A percentile compares a stretch with the other conserved stretches of the same genome.
These are phyloP conservation scores for Patella ulyssiponensis DNA, from an alignment of 2,888 invertebrate genomes.

Conservation along the genomic window DNA sequence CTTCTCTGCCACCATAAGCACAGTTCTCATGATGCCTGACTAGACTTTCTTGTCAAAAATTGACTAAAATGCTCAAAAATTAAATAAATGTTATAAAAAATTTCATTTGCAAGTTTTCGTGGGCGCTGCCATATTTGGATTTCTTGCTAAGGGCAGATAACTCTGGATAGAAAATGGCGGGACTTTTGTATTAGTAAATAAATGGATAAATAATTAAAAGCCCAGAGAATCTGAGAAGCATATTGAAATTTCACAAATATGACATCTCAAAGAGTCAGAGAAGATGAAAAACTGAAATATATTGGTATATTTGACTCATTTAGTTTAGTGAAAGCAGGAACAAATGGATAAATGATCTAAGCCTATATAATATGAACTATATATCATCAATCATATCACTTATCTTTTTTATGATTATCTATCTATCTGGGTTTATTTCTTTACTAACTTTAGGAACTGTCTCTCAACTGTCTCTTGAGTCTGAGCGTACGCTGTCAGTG, in stretches of 20 bases:
- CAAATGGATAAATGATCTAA: too few species aligned
- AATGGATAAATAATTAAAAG: too few species aligned
- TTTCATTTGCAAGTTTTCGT: conserved; percentile 6
- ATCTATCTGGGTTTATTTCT: too few species aligned
- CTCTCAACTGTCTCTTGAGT: too few species aligned
- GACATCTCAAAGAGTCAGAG: background rate
- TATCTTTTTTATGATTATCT: too few species aligned
- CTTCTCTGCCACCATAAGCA: conserved; percentile 98
- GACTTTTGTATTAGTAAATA: background rate
- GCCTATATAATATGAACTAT: too few species aligned
- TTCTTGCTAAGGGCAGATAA: background rate
- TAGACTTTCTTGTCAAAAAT: background rate
- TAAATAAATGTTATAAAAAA: background rate
- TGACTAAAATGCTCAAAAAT: background rate
- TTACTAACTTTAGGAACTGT: too few species aligned
- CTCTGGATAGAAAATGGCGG: background rate
- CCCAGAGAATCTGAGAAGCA: too few species aligned
- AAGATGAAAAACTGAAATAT: background rate
- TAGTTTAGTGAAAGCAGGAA: too few species aligned
- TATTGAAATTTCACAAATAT: background rate
- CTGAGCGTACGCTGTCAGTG: too few species aligned
- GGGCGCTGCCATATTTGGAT: background rate
- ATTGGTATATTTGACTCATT: background rate
- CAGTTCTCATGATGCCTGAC: conserved; percentile 67
- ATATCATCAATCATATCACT: too few species aligned